A percentile compares a stretch with the other conserved stretches of the same genome.
phyloP scores from a whole-genome alignment of 2,888 invertebrate species.

The Drosophila nr. perissopoda region DNA sequence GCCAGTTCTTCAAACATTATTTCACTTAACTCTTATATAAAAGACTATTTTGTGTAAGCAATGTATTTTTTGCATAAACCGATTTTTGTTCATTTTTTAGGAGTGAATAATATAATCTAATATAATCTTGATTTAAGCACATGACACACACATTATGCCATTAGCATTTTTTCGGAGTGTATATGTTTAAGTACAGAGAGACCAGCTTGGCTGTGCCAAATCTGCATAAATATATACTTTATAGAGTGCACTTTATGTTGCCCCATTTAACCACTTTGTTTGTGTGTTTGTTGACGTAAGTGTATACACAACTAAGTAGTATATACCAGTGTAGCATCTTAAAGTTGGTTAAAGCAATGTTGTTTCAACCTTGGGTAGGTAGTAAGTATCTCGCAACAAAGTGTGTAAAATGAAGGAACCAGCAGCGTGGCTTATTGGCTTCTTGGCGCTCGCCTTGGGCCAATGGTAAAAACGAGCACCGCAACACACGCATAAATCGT shows the following conservation, averaged over 20 bases:
- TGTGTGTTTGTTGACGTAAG: not conserved
- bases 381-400: slow-evolving; percentile 31
- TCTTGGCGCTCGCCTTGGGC: slow-evolving; percentile 16
- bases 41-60: not conserved
- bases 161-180: not conserved
- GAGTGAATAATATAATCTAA: not conserved
- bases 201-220: not conserved
- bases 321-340: not conserved
- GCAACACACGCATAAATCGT: slow-evolving; percentile 44
- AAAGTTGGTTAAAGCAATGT: slow-evolving; percentile 4
- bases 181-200: not conserved
- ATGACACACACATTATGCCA: not conserved
- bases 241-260: not conserved
- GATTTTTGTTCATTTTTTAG: not conserved
- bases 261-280: not conserved
- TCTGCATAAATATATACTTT: not conserved
- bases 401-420: slow-evolving; percentile 31
- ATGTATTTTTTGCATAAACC: not conserved
- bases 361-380: slow-evolving; percentile 5
- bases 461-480: slow-evolving; percentile 27
- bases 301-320: slow-evolving; percentile 8
- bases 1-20: not conserved
- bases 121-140: not conserved
- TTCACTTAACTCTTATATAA: not conserved
- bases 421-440: slow-evolving; percentile 44